Conservation (phyloP, 2,113 vertebrate species). For the Xerus inauris region DNA sequence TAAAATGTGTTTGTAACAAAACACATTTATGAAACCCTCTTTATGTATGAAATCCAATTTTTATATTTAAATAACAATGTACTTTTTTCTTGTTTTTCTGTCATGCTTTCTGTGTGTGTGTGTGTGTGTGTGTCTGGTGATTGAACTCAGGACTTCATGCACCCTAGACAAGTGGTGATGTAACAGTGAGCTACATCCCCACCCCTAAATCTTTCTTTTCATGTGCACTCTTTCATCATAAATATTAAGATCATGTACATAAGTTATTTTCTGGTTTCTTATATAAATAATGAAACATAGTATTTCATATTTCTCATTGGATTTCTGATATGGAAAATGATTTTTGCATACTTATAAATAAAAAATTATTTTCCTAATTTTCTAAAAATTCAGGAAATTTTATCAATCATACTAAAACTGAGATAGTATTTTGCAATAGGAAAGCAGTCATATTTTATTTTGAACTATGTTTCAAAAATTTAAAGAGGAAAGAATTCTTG, state of each 20-base stretch:
- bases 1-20: background rate
- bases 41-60: background rate
- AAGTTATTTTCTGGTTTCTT: background rate
- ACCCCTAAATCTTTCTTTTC: background rate
- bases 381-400: background rate
- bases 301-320: background rate
- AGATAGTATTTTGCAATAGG: constrained; percentile 24
- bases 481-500: background rate
- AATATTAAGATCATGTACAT: background rate
- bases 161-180: too few relatives aligned
- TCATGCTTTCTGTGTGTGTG: background rate
- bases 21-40: background rate
- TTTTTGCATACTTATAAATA: background rate
- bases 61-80: background rate
- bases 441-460: constrained; percentile 25
- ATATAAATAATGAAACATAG: background rate
- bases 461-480: constrained; percentile 7
- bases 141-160: too few relatives aligned
- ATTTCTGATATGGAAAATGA: background rate
- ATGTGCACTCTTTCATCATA: background rate
- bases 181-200: background rate
- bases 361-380: background rate
- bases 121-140: background rate
- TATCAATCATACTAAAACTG: background rate
- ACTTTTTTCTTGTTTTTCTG: background rate